Evolutionary conservation across 2,888 invertebrate genomes (phyloP).

Genomic region (Macaria notata): DNA sequence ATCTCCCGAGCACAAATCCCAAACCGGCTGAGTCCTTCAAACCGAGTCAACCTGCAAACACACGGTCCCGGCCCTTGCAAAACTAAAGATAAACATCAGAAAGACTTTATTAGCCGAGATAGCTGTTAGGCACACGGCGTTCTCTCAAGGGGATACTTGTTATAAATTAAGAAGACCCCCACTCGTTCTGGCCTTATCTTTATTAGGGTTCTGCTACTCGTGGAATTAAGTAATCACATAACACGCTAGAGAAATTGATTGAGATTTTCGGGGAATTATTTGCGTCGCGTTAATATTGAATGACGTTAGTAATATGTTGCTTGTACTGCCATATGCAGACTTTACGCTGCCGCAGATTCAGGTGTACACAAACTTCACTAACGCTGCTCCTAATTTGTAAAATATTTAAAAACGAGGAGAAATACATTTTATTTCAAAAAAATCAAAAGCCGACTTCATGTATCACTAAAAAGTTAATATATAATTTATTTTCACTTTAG

Average conservation of each 20-base stretch:
- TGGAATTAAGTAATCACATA: constrained; percentile 73
- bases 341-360: too few species aligned
- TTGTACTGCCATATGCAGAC: too few species aligned
- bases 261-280: constrained; percentile 26
- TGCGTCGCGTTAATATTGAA: neutral
- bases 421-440: too few species aligned
- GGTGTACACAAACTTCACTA: too few species aligned
- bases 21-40: constrained; percentile 11
- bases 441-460: too few species aligned
- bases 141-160: constrained; percentile 55
- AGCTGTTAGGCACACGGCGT: constrained; percentile 44
- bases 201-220: constrained; percentile 70
- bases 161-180: constrained; percentile 69
- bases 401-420: too few species aligned
- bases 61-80: constrained; percentile 29
- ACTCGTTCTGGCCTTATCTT: constrained; percentile 70
- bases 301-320: neutral
- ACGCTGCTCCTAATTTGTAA: too few species aligned
- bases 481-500: too few species aligned
- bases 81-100: constrained; percentile 49
- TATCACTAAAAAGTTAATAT: too few species aligned
- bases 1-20: neutral
- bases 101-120: constrained; percentile 49
- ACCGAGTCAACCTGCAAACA: constrained; percentile 19
- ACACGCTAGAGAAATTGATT: constrained; percentile 55